These are phyloP conservation scores for Mycogona germanica DNA, from an alignment of 2,888 invertebrate genomes.

Conservation along the genomic window DNA sequence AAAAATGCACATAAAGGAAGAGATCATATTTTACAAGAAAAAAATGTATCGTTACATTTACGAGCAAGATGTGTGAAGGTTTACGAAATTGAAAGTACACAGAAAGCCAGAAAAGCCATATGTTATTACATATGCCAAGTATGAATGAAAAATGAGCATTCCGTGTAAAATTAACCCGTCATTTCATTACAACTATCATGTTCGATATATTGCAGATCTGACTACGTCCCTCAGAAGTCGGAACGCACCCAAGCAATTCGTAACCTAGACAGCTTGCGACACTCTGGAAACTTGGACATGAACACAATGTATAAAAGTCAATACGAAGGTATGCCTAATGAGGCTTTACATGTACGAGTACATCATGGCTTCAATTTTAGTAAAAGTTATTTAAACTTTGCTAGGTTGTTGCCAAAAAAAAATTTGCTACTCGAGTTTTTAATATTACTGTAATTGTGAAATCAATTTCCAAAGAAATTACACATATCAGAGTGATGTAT, in stretches of 20 bases:
- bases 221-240: constrained; percentile 6
- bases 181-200: too few species aligned
- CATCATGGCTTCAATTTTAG: too few species aligned
- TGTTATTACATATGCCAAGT: too few species aligned
- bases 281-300: constrained; percentile 5
- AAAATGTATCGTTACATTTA: too few species aligned
- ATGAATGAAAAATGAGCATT: too few species aligned
- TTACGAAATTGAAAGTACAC: too few species aligned
- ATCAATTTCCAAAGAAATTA: background rate
- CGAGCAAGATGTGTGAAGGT: too few species aligned
- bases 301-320: constrained; percentile 8
- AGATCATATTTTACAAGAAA: too few species aligned
- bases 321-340: constrained; percentile 7
- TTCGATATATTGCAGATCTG: background rate
- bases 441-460: background rate
- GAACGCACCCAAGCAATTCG: background rate
- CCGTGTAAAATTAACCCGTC: too few species aligned
- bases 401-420: background rate
- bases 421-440: background rate
- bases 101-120: too few species aligned
- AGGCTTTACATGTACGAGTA: background rate
- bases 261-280: constrained; percentile 6
- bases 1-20: too few species aligned
- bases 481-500: too few species aligned
- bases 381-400: background rate